These are phyloP conservation scores for Anguilla megastoma DNA, from an alignment of 2,797 vertebrate species.

Conservation along the genomic window DNA sequence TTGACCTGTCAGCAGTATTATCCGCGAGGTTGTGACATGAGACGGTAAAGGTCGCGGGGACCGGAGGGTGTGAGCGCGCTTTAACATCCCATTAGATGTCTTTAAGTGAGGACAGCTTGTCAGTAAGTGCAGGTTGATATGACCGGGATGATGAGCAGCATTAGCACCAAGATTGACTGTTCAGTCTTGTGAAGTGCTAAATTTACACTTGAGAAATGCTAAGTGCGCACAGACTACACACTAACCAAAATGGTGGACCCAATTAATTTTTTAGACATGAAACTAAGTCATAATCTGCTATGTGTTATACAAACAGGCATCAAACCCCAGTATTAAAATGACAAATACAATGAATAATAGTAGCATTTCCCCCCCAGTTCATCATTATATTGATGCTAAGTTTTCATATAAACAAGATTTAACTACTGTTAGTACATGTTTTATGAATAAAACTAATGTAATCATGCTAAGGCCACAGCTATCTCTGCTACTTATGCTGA, in stretches of 20 bases:
- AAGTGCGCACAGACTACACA: not conserved
- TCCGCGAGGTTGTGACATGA: not conserved
- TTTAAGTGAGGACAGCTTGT: not conserved
- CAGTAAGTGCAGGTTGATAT: not conserved
- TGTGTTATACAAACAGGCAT: not conserved
- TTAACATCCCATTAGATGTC: not conserved
- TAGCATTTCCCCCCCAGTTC: not conserved
- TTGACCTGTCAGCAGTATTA: constrained; percentile 15
- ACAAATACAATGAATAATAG: not conserved
- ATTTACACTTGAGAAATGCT: not conserved
- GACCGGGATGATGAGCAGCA: not conserved
- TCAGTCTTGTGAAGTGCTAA: not conserved
- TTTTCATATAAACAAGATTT: not conserved
- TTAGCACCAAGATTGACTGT: not conserved
- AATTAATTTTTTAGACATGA: not conserved
- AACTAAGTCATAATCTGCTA: not conserved
- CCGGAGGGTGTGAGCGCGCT: not conserved
- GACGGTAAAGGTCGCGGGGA: not conserved
- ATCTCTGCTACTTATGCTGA: not conserved
- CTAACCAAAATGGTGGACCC: not conserved
- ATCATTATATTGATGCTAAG: not conserved
- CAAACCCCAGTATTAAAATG: not conserved
- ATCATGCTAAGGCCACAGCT: not conserved
- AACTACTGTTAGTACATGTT: not conserved
- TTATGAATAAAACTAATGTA: not conserved